phyloP scores from a whole-genome alignment of 1,140 invertebrate species.

The Vanessa atalanta region DNA sequence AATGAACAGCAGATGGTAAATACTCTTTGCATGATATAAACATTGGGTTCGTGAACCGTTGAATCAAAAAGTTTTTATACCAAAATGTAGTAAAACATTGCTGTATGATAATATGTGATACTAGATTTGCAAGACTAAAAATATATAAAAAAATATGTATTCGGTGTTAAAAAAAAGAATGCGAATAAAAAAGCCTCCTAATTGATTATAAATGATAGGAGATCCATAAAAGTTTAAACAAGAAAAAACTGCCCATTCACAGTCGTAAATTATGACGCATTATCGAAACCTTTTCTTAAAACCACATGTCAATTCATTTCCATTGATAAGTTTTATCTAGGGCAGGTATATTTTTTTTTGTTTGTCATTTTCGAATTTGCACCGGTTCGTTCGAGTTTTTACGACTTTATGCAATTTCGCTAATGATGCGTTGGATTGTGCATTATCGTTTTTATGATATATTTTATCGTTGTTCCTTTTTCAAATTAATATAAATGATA shows the following conservation, averaged over 20 bases:
- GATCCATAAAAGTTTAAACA: conserved; percentile 22
- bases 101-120: too few relatives aligned
- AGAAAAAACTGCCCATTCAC: conserved; percentile 46
- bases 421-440: conserved; percentile 62
- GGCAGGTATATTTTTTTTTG: conserved; percentile 49
- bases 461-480: neutral
- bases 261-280: conserved; percentile 59
- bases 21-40: too few relatives aligned
- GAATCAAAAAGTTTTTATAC: too few relatives aligned
- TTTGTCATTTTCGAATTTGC: conserved; percentile 61
- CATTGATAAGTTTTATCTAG: conserved; percentile 53
- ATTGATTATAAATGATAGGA: conserved; percentile 26
- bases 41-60: too few relatives aligned
- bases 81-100: too few relatives aligned
- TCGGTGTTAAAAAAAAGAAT: neutral
- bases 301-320: conserved; percentile 63
- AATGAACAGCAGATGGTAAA: too few relatives aligned
- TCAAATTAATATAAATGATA: conserved; percentile 6
- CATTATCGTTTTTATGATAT: conserved; percentile 50
- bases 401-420: conserved; percentile 61
- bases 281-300: conserved; percentile 52
- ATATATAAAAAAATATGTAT: too few relatives aligned
- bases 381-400: conserved; percentile 61
- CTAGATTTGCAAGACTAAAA: too few relatives aligned
- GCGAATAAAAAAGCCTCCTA: conserved; percentile 9